These are phyloP conservation scores for Philhelius pedissequus DNA, from an alignment of 2,888 invertebrate species.

Conservation along the genomic window DNA sequence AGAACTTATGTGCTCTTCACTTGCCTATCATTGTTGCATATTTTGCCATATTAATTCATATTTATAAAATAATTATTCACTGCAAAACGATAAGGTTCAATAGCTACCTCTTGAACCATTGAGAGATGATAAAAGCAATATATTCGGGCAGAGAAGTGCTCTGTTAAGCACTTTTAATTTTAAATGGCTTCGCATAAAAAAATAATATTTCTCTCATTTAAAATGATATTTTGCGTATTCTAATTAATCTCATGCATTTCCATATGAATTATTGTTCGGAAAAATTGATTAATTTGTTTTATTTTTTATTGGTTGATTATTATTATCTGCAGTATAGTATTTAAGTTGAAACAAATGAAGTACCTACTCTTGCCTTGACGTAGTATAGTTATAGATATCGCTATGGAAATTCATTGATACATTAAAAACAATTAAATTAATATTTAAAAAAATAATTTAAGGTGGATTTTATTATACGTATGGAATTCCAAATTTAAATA, in stretches of 20 bases:
- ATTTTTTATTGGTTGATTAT: background rate
- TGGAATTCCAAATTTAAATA: background rate
- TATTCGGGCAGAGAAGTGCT: background rate
- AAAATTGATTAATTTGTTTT: conserved; percentile 18
- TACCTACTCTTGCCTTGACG: too few species aligned
- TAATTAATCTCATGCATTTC: conserved; percentile 36
- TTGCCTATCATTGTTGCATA: background rate
- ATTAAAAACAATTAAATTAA: background rate
- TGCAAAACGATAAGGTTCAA: background rate
- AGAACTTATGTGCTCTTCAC: background rate
- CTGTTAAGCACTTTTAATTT: conserved; percentile 5
- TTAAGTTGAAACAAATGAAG: background rate
- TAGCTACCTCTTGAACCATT: background rate
- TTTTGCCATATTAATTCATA: background rate
- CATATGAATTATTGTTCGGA: background rate
- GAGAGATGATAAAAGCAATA: conserved; percentile 36
- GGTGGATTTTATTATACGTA: background rate
- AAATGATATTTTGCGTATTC: conserved; percentile 32
- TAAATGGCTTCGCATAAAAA: conserved; percentile 1
- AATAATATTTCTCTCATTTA: background rate
- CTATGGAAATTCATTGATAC: background rate
- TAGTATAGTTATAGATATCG: background rate
- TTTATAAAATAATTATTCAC: background rate
- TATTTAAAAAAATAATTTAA: background rate
- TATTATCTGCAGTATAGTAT: background rate